Conservation (phyloP, 2,888 invertebrate genomes). For the Yponomeuta cagnagella region DNA sequence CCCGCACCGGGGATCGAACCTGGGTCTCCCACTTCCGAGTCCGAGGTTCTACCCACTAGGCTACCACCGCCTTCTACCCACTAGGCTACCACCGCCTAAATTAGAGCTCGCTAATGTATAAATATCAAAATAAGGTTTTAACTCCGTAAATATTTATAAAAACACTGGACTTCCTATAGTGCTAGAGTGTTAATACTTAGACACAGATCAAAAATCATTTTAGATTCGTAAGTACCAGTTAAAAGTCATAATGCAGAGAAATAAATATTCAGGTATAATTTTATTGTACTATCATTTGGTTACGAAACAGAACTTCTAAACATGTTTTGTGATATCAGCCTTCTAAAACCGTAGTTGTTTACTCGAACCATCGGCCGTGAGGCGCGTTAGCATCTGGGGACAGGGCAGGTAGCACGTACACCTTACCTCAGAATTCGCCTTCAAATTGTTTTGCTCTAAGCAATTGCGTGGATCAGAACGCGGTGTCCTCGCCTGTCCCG, state of each 20-base stretch:
- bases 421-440: constrained; percentile 12
- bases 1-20: too few species aligned
- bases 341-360: constrained; percentile 31
- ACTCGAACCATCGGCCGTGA: constrained; percentile 51
- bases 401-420: constrained; percentile 60
- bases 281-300: too few species aligned
- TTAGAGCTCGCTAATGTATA: neutral
- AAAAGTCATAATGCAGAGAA: too few species aligned
- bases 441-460: constrained; percentile 13
- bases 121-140: neutral
- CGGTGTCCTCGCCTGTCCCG: neutral
- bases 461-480: constrained; percentile 7
- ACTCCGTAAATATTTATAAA: neutral
- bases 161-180: neutral
- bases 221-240: too few species aligned
- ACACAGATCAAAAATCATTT: neutral
- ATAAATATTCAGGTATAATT: too few species aligned
- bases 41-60: too few species aligned
- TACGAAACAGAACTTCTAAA: neutral
- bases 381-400: constrained; percentile 46
- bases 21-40: too few species aligned
- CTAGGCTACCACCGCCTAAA: too few species aligned
- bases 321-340: neutral
- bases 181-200: neutral
- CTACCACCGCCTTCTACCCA: too few species aligned